phyloP scores from a whole-genome alignment of 2,797 vertebrate species.

The Telmatherina bonti region DNA sequence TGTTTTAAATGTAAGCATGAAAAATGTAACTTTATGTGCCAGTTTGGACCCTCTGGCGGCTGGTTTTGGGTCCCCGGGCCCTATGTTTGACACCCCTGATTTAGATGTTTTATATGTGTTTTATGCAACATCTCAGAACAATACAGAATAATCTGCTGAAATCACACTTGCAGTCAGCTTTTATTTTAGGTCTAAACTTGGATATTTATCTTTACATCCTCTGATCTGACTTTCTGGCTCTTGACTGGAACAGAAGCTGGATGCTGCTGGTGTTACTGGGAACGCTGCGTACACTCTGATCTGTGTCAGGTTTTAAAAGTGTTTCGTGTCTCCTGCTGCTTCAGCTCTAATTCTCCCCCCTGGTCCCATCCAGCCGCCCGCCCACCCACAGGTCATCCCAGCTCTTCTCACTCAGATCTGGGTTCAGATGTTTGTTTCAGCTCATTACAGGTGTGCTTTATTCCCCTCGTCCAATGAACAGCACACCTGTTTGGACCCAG shows the following conservation, averaged over 20 bases:
- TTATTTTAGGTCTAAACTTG: neutral
- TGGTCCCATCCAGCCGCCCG: slow-evolving; percentile 25
- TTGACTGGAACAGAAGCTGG: neutral
- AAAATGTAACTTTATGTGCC: no score
- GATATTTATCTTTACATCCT: neutral
- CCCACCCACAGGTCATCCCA: slow-evolving; percentile 58
- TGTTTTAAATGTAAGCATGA: no score
- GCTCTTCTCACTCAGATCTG: slow-evolving; percentile 48
- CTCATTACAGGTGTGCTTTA: neutral
- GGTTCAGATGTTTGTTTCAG: slow-evolving; percentile 19
- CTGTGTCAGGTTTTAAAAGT: slow-evolving; percentile 79
- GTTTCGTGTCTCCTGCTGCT: slow-evolving; percentile 86
- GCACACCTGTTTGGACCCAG: slow-evolving; percentile 34
- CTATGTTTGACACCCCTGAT: no score
- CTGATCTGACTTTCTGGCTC: neutral
- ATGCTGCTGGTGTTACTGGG: slow-evolving; percentile 44
- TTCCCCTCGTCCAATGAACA: neutral
- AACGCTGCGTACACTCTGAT: slow-evolving; percentile 53
- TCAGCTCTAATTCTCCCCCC: slow-evolving; percentile 62
- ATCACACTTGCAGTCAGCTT: no score
- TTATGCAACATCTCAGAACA: neutral
- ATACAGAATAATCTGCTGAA: neutral
- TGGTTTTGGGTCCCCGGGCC: no score
- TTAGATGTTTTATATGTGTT: no score
- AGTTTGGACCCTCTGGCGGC: no score